Base-by-base conservation (phyloP, 2,113 vertebrate genomes). In the Gallinago jamesoni region DNA sequence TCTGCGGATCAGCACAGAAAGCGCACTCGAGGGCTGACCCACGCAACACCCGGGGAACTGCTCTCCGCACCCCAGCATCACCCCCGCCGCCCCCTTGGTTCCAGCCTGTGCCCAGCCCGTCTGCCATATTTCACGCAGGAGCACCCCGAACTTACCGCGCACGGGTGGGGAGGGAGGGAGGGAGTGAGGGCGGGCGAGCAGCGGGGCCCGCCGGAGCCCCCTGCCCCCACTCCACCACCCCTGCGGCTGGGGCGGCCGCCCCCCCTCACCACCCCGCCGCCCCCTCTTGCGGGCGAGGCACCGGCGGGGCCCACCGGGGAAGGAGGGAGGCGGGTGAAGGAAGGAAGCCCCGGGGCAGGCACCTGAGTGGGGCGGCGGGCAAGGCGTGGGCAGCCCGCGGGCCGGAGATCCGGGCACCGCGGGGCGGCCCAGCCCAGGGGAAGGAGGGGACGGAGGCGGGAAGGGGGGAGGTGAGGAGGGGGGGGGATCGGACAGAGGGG, bases 321-420 rank as follows among this genome's bases (percentile, higher is more conserved):
- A 56, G 45, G 56, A 22, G 31, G 24, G 43, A 48, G 33, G 57
- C 15, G 64, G 59, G 52, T 9, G 57, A 70, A 47, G 69, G 79
- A 39, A 75, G 48, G 91, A 43, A 91, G 83, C 90, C n/a, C 45
- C 60, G 18, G 77, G 82, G 74, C 84, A 90, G 72, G 80, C 83
- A 88, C 84, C 70, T 76, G 73, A 77, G 55, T 37, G 81, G 81
- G 73, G 60, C 56, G 20, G 82, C 43, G 81, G 31, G 47, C 47
- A 39, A 68, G 89, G 89, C 69, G 80, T 37, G 89, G 80, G 93
- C 73, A 81, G 84, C 68, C 84, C 84, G 21, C 41, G 67, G 66
- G 78, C 78, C 93, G 60, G 78, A 45, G 92, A 94, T 84, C 77
- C 70, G 64, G 83, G 83, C 92, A 59, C 81, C n/a, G 48, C 57